Percentiles rank a stretch among this genome's conserved stretches.
These are phyloP conservation scores for Hydraecia micacea DNA, from an alignment of 2,888 invertebrate genomes.

Conservation along the genomic window DNA sequence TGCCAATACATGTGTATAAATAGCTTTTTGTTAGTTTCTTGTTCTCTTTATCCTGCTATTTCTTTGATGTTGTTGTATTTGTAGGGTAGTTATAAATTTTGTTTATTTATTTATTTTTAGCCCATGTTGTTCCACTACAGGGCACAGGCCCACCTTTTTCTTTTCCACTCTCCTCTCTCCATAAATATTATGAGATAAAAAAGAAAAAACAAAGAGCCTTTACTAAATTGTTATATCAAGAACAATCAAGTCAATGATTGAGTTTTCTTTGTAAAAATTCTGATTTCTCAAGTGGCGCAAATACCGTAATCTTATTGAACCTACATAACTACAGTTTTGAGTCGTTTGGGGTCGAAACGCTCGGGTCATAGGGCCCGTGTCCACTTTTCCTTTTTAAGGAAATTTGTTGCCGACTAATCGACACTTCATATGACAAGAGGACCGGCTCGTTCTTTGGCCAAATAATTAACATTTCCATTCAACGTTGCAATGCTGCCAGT, in stretches of 20 bases:
- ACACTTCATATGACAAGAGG: no score
- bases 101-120: no score
- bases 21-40: not conserved
- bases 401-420: no score
- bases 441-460: no score
- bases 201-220: not conserved
- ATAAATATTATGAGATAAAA: not conserved
- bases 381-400: no score
- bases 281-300: not conserved
- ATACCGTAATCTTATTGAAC: no score
- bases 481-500: no score
- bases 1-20: conserved; percentile 7
- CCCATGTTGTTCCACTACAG: no score
- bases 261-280: not conserved
- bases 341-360: not conserved
- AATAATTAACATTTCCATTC: no score
- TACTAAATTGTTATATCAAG: not conserved
- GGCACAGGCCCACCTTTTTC: no score
- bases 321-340: no score
- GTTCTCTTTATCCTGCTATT: not conserved
- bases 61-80: not conserved
- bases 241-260: not conserved
- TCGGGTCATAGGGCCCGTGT: not conserved
- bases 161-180: no score
- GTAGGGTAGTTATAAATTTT: not conserved